Conservation (phyloP, 2,888 invertebrate genomes). For the Catocala sponsa region DNA sequence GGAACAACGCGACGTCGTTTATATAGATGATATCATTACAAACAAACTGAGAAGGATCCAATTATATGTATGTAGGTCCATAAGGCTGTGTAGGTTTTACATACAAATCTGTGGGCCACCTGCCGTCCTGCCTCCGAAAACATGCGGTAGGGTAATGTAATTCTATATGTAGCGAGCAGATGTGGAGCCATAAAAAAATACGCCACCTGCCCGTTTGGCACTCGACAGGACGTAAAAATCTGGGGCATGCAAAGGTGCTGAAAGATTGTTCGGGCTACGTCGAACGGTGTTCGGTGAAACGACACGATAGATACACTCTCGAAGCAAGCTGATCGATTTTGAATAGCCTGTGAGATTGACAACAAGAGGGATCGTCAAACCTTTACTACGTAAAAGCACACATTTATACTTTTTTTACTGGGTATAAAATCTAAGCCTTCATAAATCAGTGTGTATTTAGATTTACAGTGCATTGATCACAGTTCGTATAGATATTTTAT, state of each 20-base stretch:
- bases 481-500: too few species aligned
- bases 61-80: slow-evolving; percentile 18
- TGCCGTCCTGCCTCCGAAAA: slow-evolving; percentile 32
- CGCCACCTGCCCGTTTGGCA: slow-evolving; percentile 57
- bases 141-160: slow-evolving; percentile 48
- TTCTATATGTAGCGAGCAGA: slow-evolving; percentile 52
- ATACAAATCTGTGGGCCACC: slow-evolving; percentile 32
- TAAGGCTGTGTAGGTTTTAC: slow-evolving; percentile 23
- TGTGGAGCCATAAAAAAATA: slow-evolving; percentile 54
- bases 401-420: slow-evolving; percentile 7
- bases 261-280: slow-evolving; percentile 28
- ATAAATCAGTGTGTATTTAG: slow-evolving; percentile 2
- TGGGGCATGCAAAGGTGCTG: slow-evolving; percentile 39
- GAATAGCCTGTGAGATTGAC: slow-evolving; percentile 38
- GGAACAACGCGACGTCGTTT: slow-evolving; percentile 22
- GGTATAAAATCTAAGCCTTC: slow-evolving; percentile 3
- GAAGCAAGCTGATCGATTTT: slow-evolving; percentile 38
- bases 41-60: slow-evolving; percentile 14
- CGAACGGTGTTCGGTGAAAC: slow-evolving; percentile 35
- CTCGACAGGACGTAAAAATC: slow-evolving; percentile 54
- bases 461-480: too few species aligned
- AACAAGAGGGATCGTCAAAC: slow-evolving; percentile 33
- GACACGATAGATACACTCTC: slow-evolving; percentile 29
- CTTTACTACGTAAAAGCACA: slow-evolving; percentile 6
- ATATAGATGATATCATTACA: slow-evolving; percentile 23